phyloP scores from a whole-genome alignment of 2,797 vertebrate genomes.

The Anableps anableps region DNA sequence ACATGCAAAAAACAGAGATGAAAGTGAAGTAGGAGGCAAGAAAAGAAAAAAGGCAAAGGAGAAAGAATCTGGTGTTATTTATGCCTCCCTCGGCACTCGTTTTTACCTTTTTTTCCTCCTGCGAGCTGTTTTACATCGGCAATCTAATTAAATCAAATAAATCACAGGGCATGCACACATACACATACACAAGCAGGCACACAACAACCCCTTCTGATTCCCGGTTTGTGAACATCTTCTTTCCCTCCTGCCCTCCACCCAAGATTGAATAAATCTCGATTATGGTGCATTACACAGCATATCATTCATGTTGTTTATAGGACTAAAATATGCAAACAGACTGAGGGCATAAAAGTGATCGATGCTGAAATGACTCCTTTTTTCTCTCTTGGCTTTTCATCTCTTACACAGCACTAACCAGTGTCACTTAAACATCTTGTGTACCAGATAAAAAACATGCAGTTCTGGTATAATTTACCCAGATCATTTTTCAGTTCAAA shows the following conservation, averaged over 20 bases:
- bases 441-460: conserved; percentile 48
- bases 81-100: conserved; percentile 84
- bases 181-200: conserved; percentile 43
- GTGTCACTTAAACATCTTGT: conserved; percentile 61
- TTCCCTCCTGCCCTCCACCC: conserved; percentile 43
- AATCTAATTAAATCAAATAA: conserved; percentile 96
- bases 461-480: conserved; percentile 8
- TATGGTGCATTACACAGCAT: conserved; percentile 82
- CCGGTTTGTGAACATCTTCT: conserved; percentile 83
- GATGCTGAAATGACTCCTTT: conserved; percentile 65
- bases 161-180: conserved; percentile 71
- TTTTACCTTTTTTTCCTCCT: conserved; percentile 82
- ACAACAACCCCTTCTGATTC: conserved; percentile 59
- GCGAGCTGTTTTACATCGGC: conserved; percentile 90
- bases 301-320: conserved; percentile 83
- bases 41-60: conserved; percentile 33
- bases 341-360: conserved; percentile 74
- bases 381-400: conserved; percentile 47
- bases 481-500: not conserved
- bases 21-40: conserved; percentile 44
- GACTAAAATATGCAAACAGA: conserved; percentile 81
- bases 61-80: conserved; percentile 84
- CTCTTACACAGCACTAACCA: conserved; percentile 45
- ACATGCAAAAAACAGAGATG: conserved; percentile 44
- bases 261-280: conserved; percentile 91